Percentiles rank a stretch among this genome's conserved stretches.
phyloP scores from a whole-genome alignment of 2,888 invertebrate genomes.

The Nemurella pictetii region DNA sequence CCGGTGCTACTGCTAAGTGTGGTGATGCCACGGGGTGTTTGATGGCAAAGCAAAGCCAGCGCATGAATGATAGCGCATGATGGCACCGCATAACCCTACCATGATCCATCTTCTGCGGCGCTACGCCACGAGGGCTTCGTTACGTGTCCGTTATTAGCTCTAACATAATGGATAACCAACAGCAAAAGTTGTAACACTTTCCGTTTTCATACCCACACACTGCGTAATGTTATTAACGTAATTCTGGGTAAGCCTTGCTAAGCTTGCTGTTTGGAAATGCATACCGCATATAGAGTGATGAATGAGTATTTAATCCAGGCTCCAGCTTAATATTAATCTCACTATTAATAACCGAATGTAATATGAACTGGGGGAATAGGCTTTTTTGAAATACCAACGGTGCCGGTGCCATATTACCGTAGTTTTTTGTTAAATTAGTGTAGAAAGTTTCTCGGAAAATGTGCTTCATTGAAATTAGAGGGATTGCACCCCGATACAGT shows the following conservation, averaged over 20 bases:
- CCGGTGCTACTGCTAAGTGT: too few species aligned
- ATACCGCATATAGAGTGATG: slow-evolving; percentile 17
- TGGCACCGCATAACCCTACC: slow-evolving; percentile 18
- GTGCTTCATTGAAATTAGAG: not conserved
- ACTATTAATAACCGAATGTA: not conserved
- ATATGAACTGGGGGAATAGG: not conserved
- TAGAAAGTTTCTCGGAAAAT: not conserved
- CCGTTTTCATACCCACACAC: not conserved
- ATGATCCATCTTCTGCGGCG: slow-evolving; percentile 24
- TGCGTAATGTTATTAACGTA: slow-evolving; percentile 7
- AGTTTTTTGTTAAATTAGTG: not conserved
- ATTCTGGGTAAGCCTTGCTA: slow-evolving; percentile 14
- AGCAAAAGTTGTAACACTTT: slow-evolving; percentile 22
- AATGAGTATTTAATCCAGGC: slow-evolving; percentile 29
- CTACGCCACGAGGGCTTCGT: not conserved
- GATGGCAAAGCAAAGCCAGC: slow-evolving; percentile 23
- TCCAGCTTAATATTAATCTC: not conserved
- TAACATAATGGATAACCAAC: slow-evolving; percentile 25
- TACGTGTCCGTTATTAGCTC: slow-evolving; percentile 23
- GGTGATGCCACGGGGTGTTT: not conserved
- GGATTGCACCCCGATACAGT: not conserved
- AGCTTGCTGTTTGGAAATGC: slow-evolving; percentile 21
- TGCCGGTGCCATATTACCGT: not conserved
- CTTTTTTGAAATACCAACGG: not conserved
- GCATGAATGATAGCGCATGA: slow-evolving; percentile 27